phyloP scores from a whole-genome alignment of 2,888 invertebrate species.

The Brachypalpus laphriformis region DNA sequence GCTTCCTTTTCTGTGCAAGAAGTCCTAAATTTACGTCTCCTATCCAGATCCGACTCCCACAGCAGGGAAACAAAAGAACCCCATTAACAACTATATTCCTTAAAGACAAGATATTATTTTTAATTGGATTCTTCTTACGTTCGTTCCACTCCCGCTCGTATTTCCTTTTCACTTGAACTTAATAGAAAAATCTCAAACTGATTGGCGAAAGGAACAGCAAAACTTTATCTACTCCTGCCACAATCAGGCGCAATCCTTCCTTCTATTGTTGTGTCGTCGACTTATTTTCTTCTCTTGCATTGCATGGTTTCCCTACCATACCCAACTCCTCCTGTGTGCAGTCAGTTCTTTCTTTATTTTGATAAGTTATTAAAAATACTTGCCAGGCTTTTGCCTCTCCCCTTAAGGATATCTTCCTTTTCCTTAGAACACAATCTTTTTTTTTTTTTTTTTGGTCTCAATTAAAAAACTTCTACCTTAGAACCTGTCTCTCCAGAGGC shows the following conservation, averaged over 20 bases:
- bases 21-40: background rate
- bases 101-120: conserved; percentile 3
- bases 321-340: background rate
- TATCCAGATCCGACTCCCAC: background rate
- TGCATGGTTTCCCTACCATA: background rate
- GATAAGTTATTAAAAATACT: conserved; percentile 69
- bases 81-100: background rate
- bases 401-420: background rate
- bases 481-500: background rate
- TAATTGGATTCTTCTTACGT: conserved; percentile 35
- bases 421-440: background rate
- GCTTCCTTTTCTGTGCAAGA: background rate
- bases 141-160: background rate
- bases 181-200: conserved; percentile 42
- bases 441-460: conserved; percentile 21
- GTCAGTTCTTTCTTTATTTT: conserved; percentile 39
- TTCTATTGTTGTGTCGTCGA: conserved; percentile 29
- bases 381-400: conserved; percentile 3
- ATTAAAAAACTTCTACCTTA: conserved; percentile 38
- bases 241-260: conserved; percentile 25
- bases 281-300: conserved; percentile 4
- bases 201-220: conserved; percentile 7
- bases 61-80: background rate
- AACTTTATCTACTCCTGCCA: conserved; percentile 55
- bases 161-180: background rate